Percentiles rank a stretch among this genome's conserved stretches.
Evolutionary conservation across 2,113 vertebrate species (phyloP).

Genomic region (Oceanodroma tethys): DNA sequence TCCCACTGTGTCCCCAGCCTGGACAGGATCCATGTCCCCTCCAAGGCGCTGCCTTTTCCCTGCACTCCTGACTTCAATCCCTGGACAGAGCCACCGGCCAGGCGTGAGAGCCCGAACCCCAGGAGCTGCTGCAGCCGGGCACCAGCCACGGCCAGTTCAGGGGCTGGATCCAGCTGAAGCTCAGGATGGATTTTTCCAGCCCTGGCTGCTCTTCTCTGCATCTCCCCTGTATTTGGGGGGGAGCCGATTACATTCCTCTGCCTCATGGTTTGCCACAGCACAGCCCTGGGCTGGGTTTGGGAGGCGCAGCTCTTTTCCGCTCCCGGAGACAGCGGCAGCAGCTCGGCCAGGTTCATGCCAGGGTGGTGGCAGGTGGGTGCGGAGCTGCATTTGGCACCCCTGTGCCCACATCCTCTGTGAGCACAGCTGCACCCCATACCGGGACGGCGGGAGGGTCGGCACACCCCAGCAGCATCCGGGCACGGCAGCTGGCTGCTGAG

Average conservation of each 20-base stretch:
- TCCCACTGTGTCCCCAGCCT: background rate
- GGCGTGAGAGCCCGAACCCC: background rate
- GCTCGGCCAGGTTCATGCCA: rapidly evolving
- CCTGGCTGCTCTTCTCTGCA: background rate
- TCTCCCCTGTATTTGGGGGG: rapidly evolving
- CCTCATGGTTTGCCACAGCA: rapidly evolving
- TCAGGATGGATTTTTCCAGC: background rate
- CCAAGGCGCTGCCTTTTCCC: background rate
- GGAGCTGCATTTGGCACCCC: rapidly evolving
- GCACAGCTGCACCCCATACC: rapidly evolving
- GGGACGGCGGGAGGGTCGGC: rapidly evolving
- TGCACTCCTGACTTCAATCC: rapidly evolving
- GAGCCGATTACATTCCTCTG: rapidly evolving
- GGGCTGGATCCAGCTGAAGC: background rate
- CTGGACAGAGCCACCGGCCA: rapidly evolving
- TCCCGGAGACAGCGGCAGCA: rapidly evolving
- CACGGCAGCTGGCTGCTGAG: background rate
- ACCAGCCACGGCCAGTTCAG: rapidly evolving
- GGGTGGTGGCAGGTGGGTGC: background rate
- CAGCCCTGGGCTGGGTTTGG: background rate
- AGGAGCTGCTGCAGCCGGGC: background rate
- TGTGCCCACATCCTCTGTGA: background rate
- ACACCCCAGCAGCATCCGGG: background rate
- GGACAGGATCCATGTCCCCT: rapidly evolving
- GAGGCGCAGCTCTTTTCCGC: background rate